Evolutionary conservation across 2,888 invertebrate species (phyloP), one percentile per base, ranked within the genome.

Genomic region (Germaria angustata): DNA sequence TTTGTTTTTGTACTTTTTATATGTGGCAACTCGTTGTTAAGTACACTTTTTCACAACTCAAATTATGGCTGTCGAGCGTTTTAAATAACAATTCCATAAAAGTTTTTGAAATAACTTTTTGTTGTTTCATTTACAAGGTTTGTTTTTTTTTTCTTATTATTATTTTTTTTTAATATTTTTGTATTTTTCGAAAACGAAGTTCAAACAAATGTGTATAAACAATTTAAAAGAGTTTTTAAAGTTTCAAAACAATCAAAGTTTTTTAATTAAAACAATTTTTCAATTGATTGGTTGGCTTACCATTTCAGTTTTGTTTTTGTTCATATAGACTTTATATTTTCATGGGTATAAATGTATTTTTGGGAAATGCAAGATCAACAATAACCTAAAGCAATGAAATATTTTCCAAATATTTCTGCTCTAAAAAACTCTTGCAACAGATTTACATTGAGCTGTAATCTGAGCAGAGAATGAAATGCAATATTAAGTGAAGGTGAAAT

Each of bases 191-290:
- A 24, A 61, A 28, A 24, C 24, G n/a, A 15, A 24, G 15, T 22
- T 24, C 41, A 61, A 61, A 15, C 8, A 46, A 46, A 44, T 13
- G n/a, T 15, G 24, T 32, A 55, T 32, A 32, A 41, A 69, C 4
- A 69, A 20, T 55, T 69, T 41, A 28, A 28, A 68, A 69, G 55
- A 69, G 68, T 44, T 55, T 15, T 22, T 22, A 77, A 84, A 80
- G 76, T 80, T 80, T 59, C 41, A 76, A 61, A 80, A 76, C 80
- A 80, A 83, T 69, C 63, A 77, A 83, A 83, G 72, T 84, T 84
- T 84, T 80, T 84, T 77, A 84, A 80, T 84, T 80, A 80, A 80
- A 73, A 57, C 44, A 80, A 59, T 77, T 84, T 80, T 84, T 72
- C 77, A 77, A 84, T 77, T 80, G 77, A 80, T 77, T 80, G 77